Evolutionary conservation across 2,888 invertebrate species (phyloP).

Genomic region (Dioctria rufipes): DNA sequence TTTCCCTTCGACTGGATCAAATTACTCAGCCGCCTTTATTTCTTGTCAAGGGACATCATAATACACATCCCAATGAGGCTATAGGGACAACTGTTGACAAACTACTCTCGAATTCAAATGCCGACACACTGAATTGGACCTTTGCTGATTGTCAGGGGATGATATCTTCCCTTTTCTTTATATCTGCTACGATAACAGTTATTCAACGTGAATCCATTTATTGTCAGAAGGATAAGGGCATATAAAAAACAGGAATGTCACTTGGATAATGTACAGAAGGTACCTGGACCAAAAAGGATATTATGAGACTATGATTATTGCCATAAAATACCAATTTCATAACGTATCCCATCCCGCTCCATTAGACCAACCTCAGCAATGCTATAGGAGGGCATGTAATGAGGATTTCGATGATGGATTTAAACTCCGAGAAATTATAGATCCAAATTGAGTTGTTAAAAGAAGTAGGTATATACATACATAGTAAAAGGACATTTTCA

Average conservation of each 20-base stretch:
- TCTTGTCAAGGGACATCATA: slow-evolving; percentile 52
- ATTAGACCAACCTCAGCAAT: too few species aligned
- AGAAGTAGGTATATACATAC: background rate
- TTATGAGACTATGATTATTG: slow-evolving; percentile 51
- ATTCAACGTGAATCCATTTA: slow-evolving; percentile 42
- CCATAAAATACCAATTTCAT: slow-evolving; percentile 52
- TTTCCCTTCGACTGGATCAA: slow-evolving; percentile 48
- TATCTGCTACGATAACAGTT: slow-evolving; percentile 18
- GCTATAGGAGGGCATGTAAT: background rate
- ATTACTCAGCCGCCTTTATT: slow-evolving; percentile 52
- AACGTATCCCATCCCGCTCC: background rate
- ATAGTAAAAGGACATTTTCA: background rate
- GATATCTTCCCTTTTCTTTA: slow-evolving; percentile 24
- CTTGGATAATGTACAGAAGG: slow-evolving; percentile 43
- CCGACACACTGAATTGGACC: slow-evolving; percentile 56
- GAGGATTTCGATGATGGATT: background rate
- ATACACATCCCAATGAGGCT: slow-evolving; percentile 56
- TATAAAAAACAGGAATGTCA: slow-evolving; percentile 49
- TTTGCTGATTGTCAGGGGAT: slow-evolving; percentile 54
- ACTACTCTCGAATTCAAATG: slow-evolving; percentile 58
- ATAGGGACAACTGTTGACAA: slow-evolving; percentile 59
- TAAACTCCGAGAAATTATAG: slow-evolving; percentile 1
- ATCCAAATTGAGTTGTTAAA: background rate
- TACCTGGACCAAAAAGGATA: slow-evolving; percentile 46
- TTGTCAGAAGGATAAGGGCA: slow-evolving; percentile 45